phyloP scores from a whole-genome alignment of 2,888 invertebrate species.

The Epistrophe eligans region DNA sequence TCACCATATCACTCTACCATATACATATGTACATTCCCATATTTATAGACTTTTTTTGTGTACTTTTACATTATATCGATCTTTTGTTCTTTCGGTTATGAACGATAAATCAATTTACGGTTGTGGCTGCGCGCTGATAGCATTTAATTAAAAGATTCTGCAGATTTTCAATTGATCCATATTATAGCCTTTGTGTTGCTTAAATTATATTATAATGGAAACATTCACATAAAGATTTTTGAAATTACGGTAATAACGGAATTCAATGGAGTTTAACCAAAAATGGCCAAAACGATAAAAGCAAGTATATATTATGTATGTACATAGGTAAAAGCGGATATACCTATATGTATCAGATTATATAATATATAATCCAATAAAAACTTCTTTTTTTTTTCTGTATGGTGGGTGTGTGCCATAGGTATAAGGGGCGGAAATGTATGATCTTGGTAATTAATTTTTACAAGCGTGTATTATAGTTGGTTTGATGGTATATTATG shows the following conservation, averaged over 20 bases:
- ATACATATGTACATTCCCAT: background rate
- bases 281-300: conserved; percentile 21
- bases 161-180: conserved; percentile 38
- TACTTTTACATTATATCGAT: background rate
- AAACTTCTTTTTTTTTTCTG: background rate
- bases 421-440: background rate
- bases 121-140: conserved; percentile 14
- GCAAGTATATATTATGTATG: background rate
- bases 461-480: conserved; percentile 1
- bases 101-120: conserved; percentile 57
- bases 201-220: conserved; percentile 28
- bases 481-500: background rate
- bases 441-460: conserved; percentile 31
- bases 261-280: conserved; percentile 33
- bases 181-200: conserved; percentile 36
- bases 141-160: conserved; percentile 63
- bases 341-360: too few species aligned
- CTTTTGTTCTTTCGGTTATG: conserved; percentile 8
- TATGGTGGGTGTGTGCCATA: background rate
- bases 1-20: background rate
- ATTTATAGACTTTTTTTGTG: conserved; percentile 3
- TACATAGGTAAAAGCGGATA: too few species aligned
- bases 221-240: conserved; percentile 28
- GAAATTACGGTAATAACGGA: conserved; percentile 22
- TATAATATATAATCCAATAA: conserved; percentile 8